Evolutionary conservation across 1,140 invertebrate genomes (phyloP).

Genomic region (Ceratitis capitata): DNA sequence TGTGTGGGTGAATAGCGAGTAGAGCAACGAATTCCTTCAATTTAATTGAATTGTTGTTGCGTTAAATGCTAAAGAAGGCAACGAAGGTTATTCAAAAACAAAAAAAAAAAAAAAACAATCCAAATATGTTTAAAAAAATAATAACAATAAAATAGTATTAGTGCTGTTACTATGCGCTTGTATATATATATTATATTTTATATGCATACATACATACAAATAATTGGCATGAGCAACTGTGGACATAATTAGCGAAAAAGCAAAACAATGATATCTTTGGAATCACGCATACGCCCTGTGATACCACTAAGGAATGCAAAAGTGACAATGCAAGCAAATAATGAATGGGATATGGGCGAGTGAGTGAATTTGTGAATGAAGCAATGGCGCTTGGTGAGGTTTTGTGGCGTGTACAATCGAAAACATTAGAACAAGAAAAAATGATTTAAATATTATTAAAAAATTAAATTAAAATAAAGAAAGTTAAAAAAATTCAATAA

Average conservation of each 20-base stretch:
- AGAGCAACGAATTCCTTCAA: background rate
- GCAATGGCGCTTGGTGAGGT: background rate
- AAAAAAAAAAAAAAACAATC: no score
- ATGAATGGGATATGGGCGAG: background rate
- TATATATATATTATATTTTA: no score
- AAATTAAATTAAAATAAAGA: background rate
- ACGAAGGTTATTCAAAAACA: no score
- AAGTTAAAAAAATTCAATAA: background rate
- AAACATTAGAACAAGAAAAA: no score
- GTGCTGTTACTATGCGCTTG: background rate
- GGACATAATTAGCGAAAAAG: background rate
- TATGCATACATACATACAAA: no score
- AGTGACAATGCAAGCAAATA: background rate
- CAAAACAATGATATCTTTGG: background rate
- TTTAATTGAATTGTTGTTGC: no score
- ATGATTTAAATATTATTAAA: background rate
- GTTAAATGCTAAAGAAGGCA: no score
- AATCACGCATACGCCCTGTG: constrained; percentile 6
- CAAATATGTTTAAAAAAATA: no score
- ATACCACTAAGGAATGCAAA: background rate
- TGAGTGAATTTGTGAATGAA: constrained; percentile 5
- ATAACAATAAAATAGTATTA: background rate
- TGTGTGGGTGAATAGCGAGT: background rate
- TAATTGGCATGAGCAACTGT: background rate
- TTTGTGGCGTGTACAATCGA: background rate